Conservation (phyloP, 2,113 vertebrate genomes). For the Climacteris rufus region DNA sequence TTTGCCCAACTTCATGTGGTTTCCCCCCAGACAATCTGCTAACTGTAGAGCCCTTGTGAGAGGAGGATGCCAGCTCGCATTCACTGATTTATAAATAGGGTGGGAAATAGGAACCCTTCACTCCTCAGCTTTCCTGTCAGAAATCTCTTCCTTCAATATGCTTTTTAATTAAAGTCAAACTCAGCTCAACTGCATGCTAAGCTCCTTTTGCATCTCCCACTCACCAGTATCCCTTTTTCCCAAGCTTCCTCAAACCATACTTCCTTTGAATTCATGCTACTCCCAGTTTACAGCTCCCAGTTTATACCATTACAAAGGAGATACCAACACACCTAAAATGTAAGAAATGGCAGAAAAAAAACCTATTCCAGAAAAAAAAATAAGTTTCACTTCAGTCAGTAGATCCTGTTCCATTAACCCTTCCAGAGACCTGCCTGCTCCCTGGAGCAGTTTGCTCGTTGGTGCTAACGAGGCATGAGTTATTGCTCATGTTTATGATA, state of each 20-base stretch:
- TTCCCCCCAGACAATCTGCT: background rate
- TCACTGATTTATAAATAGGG: background rate
- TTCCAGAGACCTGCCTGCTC: background rate
- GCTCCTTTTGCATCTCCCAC: background rate
- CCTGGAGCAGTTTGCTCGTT: background rate
- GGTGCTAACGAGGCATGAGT: background rate
- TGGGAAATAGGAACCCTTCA: background rate
- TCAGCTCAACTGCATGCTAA: background rate
- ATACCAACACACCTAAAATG: rapidly evolving
- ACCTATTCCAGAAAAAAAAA: no score
- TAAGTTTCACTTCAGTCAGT: background rate
- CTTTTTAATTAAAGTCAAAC: background rate
- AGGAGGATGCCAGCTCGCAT: background rate
- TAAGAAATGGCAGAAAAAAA: background rate
- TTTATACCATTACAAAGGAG: background rate
- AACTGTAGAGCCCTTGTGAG: background rate
- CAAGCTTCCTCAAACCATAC: background rate
- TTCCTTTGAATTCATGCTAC: background rate
- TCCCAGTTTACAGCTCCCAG: background rate
- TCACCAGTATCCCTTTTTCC: background rate
- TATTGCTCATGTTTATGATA: background rate
- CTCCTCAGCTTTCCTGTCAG: constrained; percentile 3
- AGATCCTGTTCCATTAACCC: background rate
- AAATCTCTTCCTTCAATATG: background rate
- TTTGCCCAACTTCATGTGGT: background rate